These are phyloP conservation scores for Sylvicola cinctus DNA, from an alignment of 2,888 invertebrate species.

Conservation along the genomic window DNA sequence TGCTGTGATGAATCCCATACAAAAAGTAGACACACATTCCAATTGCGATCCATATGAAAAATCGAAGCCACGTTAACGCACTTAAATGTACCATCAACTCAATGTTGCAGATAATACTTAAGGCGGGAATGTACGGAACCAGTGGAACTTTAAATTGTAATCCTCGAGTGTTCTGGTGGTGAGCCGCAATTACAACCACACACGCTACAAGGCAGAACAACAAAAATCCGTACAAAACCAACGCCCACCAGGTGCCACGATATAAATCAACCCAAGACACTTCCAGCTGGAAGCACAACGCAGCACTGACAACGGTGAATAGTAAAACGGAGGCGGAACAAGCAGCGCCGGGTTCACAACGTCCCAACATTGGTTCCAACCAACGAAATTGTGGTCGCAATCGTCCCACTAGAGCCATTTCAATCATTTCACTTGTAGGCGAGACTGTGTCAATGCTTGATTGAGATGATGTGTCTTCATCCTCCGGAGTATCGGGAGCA, in stretches of 20 bases:
- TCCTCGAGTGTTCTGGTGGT: conserved; percentile 50
- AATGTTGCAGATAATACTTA: conserved; percentile 63
- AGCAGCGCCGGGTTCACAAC: conserved; percentile 55
- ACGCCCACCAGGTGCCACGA: conserved; percentile 43
- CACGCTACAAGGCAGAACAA: conserved; percentile 40
- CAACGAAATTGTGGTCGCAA: conserved; percentile 51
- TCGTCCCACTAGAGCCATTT: conserved; percentile 48
- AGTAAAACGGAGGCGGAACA: conserved; percentile 51
- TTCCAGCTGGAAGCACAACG: conserved; percentile 44
- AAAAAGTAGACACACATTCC: conserved; percentile 68
- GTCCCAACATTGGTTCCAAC: conserved; percentile 49
- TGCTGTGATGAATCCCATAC: conserved; percentile 72
- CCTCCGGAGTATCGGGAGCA: conserved; percentile 31
- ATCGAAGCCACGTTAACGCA: conserved; percentile 61
- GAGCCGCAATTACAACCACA: conserved; percentile 50
- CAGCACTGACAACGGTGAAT: conserved; percentile 43
- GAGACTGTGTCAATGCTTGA: conserved; percentile 39
- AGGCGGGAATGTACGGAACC: conserved; percentile 57
- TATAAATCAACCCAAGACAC: conserved; percentile 34
- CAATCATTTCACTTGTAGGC: conserved; percentile 31
- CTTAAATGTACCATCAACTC: conserved; percentile 68
- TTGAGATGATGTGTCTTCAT: conserved; percentile 37
- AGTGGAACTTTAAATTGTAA: conserved; percentile 60
- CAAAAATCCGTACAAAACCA: conserved; percentile 39
- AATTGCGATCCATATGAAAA: conserved; percentile 68